Conservation (phyloP, 2,797 vertebrate genomes). For the Rhynchotus rufescens region DNA sequence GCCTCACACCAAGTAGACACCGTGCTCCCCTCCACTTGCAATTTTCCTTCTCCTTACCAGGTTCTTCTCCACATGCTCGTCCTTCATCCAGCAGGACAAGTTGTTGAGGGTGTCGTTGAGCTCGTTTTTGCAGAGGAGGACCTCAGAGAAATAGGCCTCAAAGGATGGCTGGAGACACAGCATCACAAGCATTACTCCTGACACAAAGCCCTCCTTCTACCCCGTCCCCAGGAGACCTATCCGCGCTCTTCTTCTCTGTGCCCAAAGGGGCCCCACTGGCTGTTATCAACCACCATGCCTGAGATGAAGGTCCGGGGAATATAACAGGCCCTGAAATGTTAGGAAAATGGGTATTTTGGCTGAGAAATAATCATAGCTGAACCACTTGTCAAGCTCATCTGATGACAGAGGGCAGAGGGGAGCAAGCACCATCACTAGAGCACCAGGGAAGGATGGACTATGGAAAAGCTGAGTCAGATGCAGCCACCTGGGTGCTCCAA, state of each 20-base stretch:
- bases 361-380: background rate
- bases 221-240: background rate
- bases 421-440: background rate
- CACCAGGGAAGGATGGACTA: background rate
- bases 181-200: background rate
- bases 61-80: constrained; percentile 70
- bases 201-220: accelerated
- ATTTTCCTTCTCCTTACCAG: constrained; percentile 61
- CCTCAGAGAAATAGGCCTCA: constrained; percentile 66
- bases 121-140: constrained; percentile 68
- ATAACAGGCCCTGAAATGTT: background rate
- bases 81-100: constrained; percentile 78
- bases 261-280: background rate
- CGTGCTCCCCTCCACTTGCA: background rate
- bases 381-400: background rate
- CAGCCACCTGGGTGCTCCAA: background rate
- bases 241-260: background rate
- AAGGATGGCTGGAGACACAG: constrained; percentile 62
- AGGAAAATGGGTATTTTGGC: background rate
- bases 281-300: background rate
- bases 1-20: background rate
- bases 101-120: constrained; percentile 75
- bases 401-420: background rate
- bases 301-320: background rate
- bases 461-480: background rate